Percentiles rank a stretch among this genome's conserved stretches.
These are phyloP conservation scores for Nibea albiflora DNA, from an alignment of 2,113 vertebrate genomes.

Conservation along the genomic window DNA sequence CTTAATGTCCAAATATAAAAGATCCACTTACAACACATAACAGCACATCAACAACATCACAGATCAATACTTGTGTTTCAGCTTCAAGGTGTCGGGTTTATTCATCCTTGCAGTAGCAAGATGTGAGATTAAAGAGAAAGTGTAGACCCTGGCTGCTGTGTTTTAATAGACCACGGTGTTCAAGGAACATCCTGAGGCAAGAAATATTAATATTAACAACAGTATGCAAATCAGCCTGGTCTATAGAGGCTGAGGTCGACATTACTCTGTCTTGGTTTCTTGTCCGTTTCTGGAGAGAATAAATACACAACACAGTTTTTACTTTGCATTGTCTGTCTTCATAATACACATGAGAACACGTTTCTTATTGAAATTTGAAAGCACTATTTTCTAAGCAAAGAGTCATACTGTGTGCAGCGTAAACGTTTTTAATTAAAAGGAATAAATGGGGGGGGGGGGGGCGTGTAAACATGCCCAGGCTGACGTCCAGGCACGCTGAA, in stretches of 20 bases:
- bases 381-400: neutral
- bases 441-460: too few relatives aligned
- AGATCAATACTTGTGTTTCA: slow-evolving; percentile 54
- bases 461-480: neutral
- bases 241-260: slow-evolving; percentile 25
- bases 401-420: neutral
- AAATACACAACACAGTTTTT: neutral
- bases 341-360: neutral
- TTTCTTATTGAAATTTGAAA: neutral
- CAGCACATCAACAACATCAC: slow-evolving; percentile 36
- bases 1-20: slow-evolving; percentile 42
- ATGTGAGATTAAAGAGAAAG: slow-evolving; percentile 28
- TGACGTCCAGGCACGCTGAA: neutral
- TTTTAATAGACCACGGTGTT: slow-evolving; percentile 46
- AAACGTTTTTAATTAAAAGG: slow-evolving; percentile 1
- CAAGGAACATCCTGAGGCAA: slow-evolving; percentile 45
- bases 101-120: slow-evolving; percentile 33
- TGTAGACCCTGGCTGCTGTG: slow-evolving; percentile 5
- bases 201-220: slow-evolving; percentile 49
- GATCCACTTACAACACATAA: slow-evolving; percentile 46
- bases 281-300: slow-evolving; percentile 15
- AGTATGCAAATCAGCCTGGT: slow-evolving; percentile 41
- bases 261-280: slow-evolving; percentile 15
- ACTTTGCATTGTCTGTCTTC: neutral
- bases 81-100: slow-evolving; percentile 37